phyloP scores from a whole-genome alignment of 2,113 vertebrate genomes.

The Motacilla tschutschensis region DNA sequence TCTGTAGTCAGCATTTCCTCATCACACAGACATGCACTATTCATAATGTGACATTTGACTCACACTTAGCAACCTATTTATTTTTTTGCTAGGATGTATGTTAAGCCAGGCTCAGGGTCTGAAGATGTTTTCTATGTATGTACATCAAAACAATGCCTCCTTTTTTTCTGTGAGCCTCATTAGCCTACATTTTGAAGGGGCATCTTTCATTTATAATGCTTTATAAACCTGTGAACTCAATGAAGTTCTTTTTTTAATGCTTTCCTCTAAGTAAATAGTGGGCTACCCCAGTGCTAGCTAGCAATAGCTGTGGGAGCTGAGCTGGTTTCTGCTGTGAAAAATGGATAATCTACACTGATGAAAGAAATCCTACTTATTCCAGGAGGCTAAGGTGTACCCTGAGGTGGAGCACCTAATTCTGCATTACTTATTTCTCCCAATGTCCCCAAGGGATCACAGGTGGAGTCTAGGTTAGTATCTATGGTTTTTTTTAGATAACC shows the following conservation, averaged over 20 bases:
- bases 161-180: background rate
- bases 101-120: constrained; percentile 39
- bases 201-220: constrained; percentile 12
- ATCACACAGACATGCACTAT: constrained; percentile 43
- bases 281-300: background rate
- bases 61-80: constrained; percentile 63
- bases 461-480: background rate
- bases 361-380: background rate
- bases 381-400: background rate
- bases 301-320: background rate
- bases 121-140: constrained; percentile 40
- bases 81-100: constrained; percentile 58
- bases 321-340: background rate
- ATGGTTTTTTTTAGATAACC: background rate
- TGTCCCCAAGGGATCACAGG: background rate
- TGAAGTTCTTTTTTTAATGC: background rate
- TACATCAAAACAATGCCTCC: constrained; percentile 24
- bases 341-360: background rate
- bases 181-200: constrained; percentile 25
- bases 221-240: constrained; percentile 11
- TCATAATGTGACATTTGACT: constrained; percentile 63
- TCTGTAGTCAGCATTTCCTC: constrained; percentile 62
- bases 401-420: background rate
- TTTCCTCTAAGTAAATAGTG: background rate
- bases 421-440: background rate